Percentiles rank a stretch among this genome's conserved stretches.
Evolutionary conservation across 2,888 invertebrate species (phyloP).

Genomic region (Deilephila porcellus): DNA sequence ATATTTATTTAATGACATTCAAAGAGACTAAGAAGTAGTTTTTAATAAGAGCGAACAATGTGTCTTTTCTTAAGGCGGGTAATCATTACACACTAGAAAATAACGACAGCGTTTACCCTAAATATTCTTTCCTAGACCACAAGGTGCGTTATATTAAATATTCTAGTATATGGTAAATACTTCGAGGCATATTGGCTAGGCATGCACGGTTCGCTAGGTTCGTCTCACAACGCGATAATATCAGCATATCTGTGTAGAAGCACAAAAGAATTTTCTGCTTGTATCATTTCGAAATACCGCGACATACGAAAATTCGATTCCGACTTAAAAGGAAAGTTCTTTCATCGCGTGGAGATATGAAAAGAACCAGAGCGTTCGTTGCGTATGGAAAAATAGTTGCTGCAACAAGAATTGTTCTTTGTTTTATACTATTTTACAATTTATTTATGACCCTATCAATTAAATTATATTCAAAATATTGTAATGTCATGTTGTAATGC

Average conservation of each 20-base stretch:
- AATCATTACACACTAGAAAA: too few species aligned
- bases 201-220: conserved; percentile 51
- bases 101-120: too few species aligned
- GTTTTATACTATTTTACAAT: background rate
- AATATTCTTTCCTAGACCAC: background rate
- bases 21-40: too few species aligned
- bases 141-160: background rate
- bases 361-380: conserved; percentile 22
- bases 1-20: too few species aligned
- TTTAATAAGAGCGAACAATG: too few species aligned
- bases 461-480: too few species aligned
- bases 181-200: conserved; percentile 36
- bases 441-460: background rate
- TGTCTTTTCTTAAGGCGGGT: too few species aligned
- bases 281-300: conserved; percentile 64
- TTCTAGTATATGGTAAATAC: background rate
- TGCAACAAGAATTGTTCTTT: background rate
- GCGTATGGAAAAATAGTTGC: background rate
- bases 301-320: conserved; percentile 66
- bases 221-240: conserved; percentile 58
- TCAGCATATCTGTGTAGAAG: conserved; percentile 61
- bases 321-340: conserved; percentile 56
- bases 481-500: too few species aligned
- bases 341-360: conserved; percentile 39
- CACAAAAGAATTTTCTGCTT: conserved; percentile 65